Conservation (phyloP, 1,140 invertebrate genomes). For the Drosophila orena region DNA sequence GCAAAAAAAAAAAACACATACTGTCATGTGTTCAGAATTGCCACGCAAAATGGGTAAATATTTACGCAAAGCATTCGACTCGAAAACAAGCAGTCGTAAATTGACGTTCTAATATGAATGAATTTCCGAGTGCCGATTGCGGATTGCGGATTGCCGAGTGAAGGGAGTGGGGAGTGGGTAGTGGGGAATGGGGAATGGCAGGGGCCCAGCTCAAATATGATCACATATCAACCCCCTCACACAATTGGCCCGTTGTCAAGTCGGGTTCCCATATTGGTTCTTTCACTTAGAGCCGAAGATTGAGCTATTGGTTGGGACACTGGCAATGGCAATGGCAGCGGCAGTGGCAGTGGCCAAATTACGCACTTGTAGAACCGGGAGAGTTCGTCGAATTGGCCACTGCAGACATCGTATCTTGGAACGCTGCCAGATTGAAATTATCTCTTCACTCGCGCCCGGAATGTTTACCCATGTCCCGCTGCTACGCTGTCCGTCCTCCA, state of each 20-base stretch:
- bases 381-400: slow-evolving; percentile 2
- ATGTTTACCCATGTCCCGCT: slow-evolving; percentile 19
- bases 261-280: slow-evolving; percentile 9
- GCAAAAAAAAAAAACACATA: slow-evolving; percentile 38
- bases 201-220: slow-evolving; percentile 11
- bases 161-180: neutral
- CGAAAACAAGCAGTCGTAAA: slow-evolving; percentile 39
- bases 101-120: slow-evolving; percentile 67
- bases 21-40: slow-evolving; percentile 79
- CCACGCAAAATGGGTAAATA: slow-evolving; percentile 76
- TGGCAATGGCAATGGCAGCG: too few species aligned
- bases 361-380: slow-evolving; percentile 16
- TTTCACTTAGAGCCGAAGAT: slow-evolving; percentile 17
- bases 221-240: slow-evolving; percentile 19
- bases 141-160: neutral
- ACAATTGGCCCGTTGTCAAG: slow-evolving; percentile 33
- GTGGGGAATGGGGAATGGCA: neutral
- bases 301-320: slow-evolving; percentile 5
- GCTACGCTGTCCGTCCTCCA: slow-evolving; percentile 1
- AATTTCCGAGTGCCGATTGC: neutral
- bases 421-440: slow-evolving; percentile 9
- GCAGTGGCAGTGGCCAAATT: neutral
- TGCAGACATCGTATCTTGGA: slow-evolving; percentile 14
- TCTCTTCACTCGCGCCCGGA: neutral
- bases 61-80: slow-evolving; percentile 60